Evolutionary conservation across 2,888 invertebrate genomes (phyloP), one percentile per base, ranked within the genome.

Genomic region (Tillus elongatus): DNA sequence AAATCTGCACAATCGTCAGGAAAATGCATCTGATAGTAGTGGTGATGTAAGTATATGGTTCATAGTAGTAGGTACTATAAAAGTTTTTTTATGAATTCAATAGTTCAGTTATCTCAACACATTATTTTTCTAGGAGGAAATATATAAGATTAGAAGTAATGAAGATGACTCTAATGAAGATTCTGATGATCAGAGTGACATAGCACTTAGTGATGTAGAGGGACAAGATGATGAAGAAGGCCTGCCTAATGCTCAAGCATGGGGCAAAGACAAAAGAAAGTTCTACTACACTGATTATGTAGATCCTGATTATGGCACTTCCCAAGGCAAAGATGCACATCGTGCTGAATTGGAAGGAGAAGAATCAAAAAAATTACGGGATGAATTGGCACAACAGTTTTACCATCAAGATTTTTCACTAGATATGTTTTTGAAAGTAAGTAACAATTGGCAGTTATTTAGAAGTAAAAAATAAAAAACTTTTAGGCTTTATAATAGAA

Each of bases 211-310:
- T 64, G 90, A 91, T 63, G 75, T 88, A 6, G 88, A 89, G 60
- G 82, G 80, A 0, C 75, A 79, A 46, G 73, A 75, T 43, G 70
- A 73, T 14, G 77, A 80, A 52, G 77, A 77, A 58, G 75, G 79
- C 54, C 67, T 89, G 44, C 88, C 88, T 0, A 77, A 88, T 61
- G 72, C 77, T 2, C 81, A 82, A 64, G 89, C 90, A 12, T 93
- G 93, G 93, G 93, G 93, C 30, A 81, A 78, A 56, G 81, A 80
- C 47, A 84, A 82, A 52, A 73, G 70, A 40, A 72, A 75, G 19
- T 95, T 78, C 61, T 92, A 91, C 66, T 78, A 83, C 34, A 86
- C 90, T 1, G 91, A 92, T 68, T 90, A 85, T 64, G 79, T 89
- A 10, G 92, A 92, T 69, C 77, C 82, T 52, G 90, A 91, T 64